Percentiles rank a stretch among this genome's conserved stretches.
These are phyloP conservation scores for Agrochola litura DNA, from an alignment of 2,888 invertebrate species.

Conservation along the genomic window DNA sequence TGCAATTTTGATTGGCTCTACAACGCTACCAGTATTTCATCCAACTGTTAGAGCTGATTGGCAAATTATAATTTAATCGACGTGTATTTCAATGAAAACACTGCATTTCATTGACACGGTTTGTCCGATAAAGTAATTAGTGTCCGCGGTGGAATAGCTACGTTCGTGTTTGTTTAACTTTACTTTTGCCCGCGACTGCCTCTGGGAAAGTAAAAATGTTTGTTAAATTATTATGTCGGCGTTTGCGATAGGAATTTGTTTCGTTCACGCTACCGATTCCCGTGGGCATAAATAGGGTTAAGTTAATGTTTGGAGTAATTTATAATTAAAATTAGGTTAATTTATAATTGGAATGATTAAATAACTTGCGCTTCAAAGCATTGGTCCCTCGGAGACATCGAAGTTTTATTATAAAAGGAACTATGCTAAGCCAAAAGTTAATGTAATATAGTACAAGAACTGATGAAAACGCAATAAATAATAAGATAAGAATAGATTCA, in stretches of 20 bases:
- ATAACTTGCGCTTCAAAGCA: constrained; percentile 18
- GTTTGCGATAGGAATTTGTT: constrained; percentile 48
- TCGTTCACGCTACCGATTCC: constrained; percentile 49
- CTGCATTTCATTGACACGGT: constrained; percentile 58
- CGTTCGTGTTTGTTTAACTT: constrained; percentile 46
- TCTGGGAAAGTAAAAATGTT: constrained; percentile 47
- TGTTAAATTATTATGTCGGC: constrained; percentile 43
- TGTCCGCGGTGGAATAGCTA: constrained; percentile 29
- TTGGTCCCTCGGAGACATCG: neutral
- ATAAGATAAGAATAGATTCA: neutral
- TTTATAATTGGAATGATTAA: constrained; percentile 35
- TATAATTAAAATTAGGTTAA: constrained; percentile 49
- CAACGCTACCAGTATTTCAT: constrained; percentile 75
- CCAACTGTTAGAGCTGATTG: constrained; percentile 76
- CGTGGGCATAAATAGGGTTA: constrained; percentile 29
- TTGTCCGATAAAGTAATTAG: constrained; percentile 58
- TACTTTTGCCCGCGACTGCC: constrained; percentile 33
- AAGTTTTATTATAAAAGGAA: neutral
- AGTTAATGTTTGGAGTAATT: constrained; percentile 31
- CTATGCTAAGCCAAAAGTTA: neutral
- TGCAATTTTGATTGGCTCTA: constrained; percentile 88
- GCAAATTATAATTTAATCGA: constrained; percentile 80
- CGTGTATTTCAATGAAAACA: constrained; percentile 69
- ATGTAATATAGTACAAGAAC: neutral
- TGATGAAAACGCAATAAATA: neutral